Evolutionary conservation across 1,140 invertebrate species (phyloP).

Genomic region (Brachionus rotundiformis): DNA sequence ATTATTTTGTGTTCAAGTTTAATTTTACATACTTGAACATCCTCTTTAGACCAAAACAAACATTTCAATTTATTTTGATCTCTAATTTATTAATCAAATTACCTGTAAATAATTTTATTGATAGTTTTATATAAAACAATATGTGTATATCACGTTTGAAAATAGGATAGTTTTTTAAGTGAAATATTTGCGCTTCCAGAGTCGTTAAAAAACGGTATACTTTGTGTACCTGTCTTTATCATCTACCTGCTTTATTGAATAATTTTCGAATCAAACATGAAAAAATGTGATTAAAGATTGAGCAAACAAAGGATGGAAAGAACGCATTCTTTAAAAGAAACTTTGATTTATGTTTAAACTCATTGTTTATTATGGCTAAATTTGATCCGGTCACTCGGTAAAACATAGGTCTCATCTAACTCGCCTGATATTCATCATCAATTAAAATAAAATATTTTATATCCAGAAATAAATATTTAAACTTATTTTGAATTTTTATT

Average conservation of each 20-base stretch:
- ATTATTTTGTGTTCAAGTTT: neutral
- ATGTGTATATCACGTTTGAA: neutral
- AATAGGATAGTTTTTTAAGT: neutral
- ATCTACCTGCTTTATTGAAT: neutral
- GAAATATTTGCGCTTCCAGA: conserved; percentile 15
- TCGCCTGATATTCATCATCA: neutral
- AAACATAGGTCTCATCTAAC: neutral
- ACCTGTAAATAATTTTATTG: neutral
- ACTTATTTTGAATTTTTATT: neutral
- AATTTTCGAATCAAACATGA: conserved; percentile 28
- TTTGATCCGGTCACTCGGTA: conserved; percentile 14
- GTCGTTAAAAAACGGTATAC: conserved; percentile 4
- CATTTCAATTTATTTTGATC: neutral
- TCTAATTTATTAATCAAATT: neutral
- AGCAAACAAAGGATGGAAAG: neutral
- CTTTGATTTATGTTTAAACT: conserved; percentile 27
- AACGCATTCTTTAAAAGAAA: conserved; percentile 7
- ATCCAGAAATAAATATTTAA: conserved; percentile 2
- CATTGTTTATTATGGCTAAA: neutral
- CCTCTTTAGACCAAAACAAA: neutral
- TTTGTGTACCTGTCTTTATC: conserved; percentile 24
- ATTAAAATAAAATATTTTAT: neutral
- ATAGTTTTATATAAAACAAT: neutral
- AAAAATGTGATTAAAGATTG: conserved; percentile 22
- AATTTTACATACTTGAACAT: neutral